Evolutionary conservation across 2,797 vertebrate species (phyloP).

Genomic region (Corythornis leucogaster): DNA sequence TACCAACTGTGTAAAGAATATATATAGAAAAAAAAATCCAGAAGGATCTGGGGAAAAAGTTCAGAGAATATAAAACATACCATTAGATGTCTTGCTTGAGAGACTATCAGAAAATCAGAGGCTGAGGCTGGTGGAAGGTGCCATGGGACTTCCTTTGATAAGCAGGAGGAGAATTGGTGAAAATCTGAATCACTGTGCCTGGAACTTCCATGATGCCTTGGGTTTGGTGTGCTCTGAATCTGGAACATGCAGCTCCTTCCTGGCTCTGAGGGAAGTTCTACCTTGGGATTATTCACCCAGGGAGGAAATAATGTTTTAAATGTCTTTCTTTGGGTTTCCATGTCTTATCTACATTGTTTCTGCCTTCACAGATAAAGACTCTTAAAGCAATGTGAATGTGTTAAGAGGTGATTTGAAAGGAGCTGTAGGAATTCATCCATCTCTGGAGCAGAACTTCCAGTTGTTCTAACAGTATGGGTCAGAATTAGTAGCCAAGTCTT

Average conservation of each 20-base stretch:
- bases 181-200: neutral
- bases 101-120: constrained; percentile 1
- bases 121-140: neutral
- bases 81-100: neutral
- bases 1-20: neutral
- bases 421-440: neutral
- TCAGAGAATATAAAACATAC: neutral
- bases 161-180: neutral
- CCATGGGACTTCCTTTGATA: neutral
- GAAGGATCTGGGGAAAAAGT: neutral
- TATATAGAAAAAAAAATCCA: neutral
- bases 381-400: neutral
- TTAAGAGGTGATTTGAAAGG: neutral
- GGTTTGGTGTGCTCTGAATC: neutral
- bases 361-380: neutral
- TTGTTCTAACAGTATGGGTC: neutral
- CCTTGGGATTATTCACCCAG: neutral
- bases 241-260: neutral
- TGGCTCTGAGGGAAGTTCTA: neutral
- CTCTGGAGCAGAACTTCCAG: neutral
- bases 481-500: neutral
- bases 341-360: neutral
- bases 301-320: neutral
- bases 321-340: neutral
- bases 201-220: neutral